Conservation (phyloP, 2,113 vertebrate species). For the Capra hircus region DNA sequence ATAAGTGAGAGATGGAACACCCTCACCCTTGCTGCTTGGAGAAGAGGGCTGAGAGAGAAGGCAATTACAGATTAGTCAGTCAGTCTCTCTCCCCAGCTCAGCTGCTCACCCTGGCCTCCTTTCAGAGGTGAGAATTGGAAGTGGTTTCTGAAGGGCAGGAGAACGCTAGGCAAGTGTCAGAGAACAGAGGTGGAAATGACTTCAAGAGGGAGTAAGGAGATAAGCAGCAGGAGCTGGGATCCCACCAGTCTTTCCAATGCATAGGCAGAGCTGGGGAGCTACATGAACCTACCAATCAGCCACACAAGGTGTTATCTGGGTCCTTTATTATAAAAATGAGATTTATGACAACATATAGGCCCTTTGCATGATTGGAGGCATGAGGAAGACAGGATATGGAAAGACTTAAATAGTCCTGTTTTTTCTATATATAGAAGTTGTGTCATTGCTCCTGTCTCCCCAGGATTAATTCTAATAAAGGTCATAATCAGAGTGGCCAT, state of each 20-base stretch:
- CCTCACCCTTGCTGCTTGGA: constrained; percentile 34
- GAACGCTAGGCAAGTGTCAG: constrained; percentile 47
- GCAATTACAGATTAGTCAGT: constrained; percentile 42
- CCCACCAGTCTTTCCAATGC: neutral
- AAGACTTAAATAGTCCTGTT: neutral
- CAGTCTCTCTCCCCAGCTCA: neutral
- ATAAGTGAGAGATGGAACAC: constrained; percentile 8
- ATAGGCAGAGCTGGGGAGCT: neutral
- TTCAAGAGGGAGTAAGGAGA: neutral
- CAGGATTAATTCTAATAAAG: neutral
- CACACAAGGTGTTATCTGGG: neutral
- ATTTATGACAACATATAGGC: neutral
- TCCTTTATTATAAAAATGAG: constrained; percentile 3
- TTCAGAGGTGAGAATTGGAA: constrained; percentile 73
- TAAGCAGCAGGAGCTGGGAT: constrained; percentile 29
- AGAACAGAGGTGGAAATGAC: constrained; percentile 68
- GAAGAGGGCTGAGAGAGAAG: constrained; percentile 19
- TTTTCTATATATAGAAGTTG: neutral
- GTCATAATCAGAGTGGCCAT: neutral
- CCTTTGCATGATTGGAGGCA: neutral
- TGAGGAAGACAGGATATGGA: constrained; percentile 8
- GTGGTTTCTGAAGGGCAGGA: constrained; percentile 52
- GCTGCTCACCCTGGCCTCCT: constrained; percentile 46
- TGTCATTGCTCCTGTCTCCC: neutral
- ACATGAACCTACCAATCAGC: neutral